A percentile compares a stretch with the other conserved stretches of the same genome.
These are phyloP conservation scores for Pseudomyrmex pallidus DNA, from an alignment of 1,140 invertebrate species.

Conservation along the genomic window DNA sequence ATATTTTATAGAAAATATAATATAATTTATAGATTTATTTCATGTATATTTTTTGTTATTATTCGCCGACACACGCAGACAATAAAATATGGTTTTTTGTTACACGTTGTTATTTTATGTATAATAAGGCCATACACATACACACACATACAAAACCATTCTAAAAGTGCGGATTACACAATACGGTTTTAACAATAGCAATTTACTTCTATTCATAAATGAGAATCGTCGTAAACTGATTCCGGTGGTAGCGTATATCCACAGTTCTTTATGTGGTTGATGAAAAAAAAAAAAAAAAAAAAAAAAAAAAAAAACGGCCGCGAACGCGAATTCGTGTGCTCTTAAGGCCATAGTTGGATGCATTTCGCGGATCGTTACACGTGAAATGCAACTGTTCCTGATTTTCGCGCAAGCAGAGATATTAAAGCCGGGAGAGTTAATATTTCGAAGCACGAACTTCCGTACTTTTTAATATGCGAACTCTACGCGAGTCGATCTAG, in stretches of 20 bases:
- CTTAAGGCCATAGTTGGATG: constrained; percentile 52
- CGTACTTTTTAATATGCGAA: constrained; percentile 54
- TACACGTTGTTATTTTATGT: constrained; percentile 47
- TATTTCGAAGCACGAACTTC: constrained; percentile 55
- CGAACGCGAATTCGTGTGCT: constrained; percentile 51
- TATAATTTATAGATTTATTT: constrained; percentile 52
- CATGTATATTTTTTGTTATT: constrained; percentile 54
- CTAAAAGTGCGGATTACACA: constrained; percentile 27
- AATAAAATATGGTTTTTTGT: constrained; percentile 47
- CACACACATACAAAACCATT: neutral
- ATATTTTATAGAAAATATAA: constrained; percentile 10
- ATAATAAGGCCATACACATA: neutral
- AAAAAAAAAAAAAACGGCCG: constrained; percentile 17
- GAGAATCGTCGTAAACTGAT: constrained; percentile 64
- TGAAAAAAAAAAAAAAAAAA: neutral
- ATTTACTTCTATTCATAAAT: constrained; percentile 55
- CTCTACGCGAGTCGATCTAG: constrained; percentile 52
- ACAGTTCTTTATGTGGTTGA: constrained; percentile 58
- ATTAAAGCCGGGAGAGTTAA: constrained; percentile 60
- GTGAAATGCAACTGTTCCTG: constrained; percentile 59
- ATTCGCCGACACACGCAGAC: constrained; percentile 32
- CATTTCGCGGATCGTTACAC: constrained; percentile 59
- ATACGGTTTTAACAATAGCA: constrained; percentile 39
- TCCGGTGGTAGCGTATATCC: constrained; percentile 62
- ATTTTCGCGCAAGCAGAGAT: constrained; percentile 50